phyloP scores from a whole-genome alignment of 2,113 vertebrate species.

The Tichodroma muraria region DNA sequence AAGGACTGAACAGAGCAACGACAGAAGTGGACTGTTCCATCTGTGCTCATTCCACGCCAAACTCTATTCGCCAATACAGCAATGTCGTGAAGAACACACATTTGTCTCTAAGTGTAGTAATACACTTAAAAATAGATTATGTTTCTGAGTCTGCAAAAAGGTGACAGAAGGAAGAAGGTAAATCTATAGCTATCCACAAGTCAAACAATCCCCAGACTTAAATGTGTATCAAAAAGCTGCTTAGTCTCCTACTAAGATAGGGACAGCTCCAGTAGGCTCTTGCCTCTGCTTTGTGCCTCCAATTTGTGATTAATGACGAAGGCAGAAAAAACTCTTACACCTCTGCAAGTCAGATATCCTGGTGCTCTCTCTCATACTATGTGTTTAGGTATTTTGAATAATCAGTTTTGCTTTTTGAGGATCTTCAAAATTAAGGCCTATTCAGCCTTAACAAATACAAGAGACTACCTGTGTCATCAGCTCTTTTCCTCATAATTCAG shows the following conservation, averaged over 20 bases:
- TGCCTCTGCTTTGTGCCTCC: background rate
- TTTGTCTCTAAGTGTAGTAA: background rate
- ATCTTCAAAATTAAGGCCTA: background rate
- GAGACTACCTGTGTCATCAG: background rate
- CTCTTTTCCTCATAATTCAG: background rate
- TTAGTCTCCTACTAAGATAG: background rate
- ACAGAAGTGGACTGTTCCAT: background rate
- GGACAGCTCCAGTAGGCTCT: background rate
- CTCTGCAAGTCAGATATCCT: background rate
- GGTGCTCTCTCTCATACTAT: background rate
- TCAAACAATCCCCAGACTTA: background rate
- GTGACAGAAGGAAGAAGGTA: background rate
- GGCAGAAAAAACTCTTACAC: background rate
- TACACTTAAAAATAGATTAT: background rate
- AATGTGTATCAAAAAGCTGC: background rate
- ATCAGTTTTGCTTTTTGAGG: background rate
- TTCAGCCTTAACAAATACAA: background rate
- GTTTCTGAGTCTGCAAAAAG: background rate
- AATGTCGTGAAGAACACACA: background rate
- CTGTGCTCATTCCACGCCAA: background rate
- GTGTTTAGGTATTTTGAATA: background rate
- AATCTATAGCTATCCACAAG: background rate
- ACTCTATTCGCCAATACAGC: background rate
- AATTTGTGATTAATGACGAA: background rate
- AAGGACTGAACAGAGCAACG: background rate